Evolutionary conservation across 2,888 invertebrate genomes (phyloP).

Genomic region (Lasioglossum pauxillum): DNA sequence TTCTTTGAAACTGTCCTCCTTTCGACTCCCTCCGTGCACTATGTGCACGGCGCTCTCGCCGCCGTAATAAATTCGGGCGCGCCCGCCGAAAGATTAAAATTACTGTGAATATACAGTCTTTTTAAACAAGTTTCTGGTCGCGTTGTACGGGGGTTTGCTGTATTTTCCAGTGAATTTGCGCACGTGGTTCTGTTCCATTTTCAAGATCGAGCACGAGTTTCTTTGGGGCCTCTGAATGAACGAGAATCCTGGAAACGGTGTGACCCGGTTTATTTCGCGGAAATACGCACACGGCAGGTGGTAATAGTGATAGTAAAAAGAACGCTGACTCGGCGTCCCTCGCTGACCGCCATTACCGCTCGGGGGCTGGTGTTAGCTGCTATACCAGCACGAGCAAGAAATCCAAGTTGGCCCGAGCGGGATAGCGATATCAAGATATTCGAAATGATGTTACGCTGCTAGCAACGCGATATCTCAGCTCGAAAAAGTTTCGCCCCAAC

Average conservation of each 20-base stretch:
- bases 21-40: no score
- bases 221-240: not conserved
- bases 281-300: not conserved
- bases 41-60: no score
- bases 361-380: not conserved
- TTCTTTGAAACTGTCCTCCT: no score
- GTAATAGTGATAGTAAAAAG: not conserved
- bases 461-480: not conserved
- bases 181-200: no score
- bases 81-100: no score
- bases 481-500: not conserved
- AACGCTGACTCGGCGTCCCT: not conserved
- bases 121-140: no score
- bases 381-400: not conserved
- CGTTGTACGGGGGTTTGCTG: no score
- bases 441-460: not conserved
- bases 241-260: not conserved
- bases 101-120: no score
- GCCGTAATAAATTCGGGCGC: no score
- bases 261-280: not conserved
- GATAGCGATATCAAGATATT: not conserved
- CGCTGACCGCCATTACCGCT: not conserved
- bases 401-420: not conserved
- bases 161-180: no score
- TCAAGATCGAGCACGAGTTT: no score